phyloP scores from a whole-genome alignment of 2,888 invertebrate species.

The Trichacis sp. region DNA sequence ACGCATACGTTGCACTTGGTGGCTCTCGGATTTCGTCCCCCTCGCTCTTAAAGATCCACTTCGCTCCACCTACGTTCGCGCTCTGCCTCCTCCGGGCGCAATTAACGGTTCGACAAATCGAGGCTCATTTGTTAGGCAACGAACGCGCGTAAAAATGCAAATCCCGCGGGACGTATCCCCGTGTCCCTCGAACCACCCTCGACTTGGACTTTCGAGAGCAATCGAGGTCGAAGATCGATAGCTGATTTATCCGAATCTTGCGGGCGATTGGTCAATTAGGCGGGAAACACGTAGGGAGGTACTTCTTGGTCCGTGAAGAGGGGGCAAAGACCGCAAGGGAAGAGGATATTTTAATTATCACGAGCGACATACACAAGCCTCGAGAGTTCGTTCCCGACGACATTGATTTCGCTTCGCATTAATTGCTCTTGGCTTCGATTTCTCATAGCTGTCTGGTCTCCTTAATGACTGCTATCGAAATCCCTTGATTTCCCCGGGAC shows the following conservation, averaged over 20 bases:
- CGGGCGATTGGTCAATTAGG: slow-evolving; percentile 68
- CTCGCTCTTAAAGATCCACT: slow-evolving; percentile 6
- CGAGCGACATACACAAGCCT: slow-evolving; percentile 50
- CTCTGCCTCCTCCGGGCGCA: slow-evolving; percentile 40
- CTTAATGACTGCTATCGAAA: slow-evolving; percentile 35
- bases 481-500: slow-evolving; percentile 2
- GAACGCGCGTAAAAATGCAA: too few species aligned
- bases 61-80: slow-evolving; percentile 39
- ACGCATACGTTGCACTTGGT: slow-evolving; percentile 30
- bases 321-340: slow-evolving; percentile 47
- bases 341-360: slow-evolving; percentile 68
- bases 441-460: slow-evolving; percentile 33
- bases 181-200: too few species aligned
- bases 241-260: slow-evolving; percentile 65
- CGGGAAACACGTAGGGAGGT: slow-evolving; percentile 65
- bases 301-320: slow-evolving; percentile 51
- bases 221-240: slow-evolving; percentile 64
- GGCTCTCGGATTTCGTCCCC: slow-evolving; percentile 15
- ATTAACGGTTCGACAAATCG: slow-evolving; percentile 39
- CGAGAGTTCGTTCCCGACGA: slow-evolving; percentile 45
- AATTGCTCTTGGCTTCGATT: slow-evolving; percentile 62
- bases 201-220: slow-evolving; percentile 44
- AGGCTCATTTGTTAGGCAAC: neutral
- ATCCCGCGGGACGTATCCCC: slow-evolving; percentile 9
- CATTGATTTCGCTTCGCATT: slow-evolving; percentile 60